phyloP scores from a whole-genome alignment of 2,113 vertebrate species.

The Cololabis saira region DNA sequence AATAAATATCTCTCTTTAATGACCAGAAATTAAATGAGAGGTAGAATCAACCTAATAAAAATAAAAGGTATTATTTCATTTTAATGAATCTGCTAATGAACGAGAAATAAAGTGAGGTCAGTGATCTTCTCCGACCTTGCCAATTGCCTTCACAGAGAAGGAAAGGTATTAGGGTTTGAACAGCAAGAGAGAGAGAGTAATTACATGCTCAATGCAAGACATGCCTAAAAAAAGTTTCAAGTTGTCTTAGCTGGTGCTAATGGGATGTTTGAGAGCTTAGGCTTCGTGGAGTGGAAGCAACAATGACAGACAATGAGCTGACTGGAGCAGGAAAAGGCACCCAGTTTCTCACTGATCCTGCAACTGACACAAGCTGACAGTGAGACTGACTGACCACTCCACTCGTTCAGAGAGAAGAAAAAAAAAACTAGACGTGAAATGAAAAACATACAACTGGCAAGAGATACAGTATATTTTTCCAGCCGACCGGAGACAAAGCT shows the following conservation, averaged over 20 bases:
- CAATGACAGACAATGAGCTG: slow-evolving; percentile 55
- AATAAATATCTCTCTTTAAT: no score
- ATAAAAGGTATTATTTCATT: slow-evolving; percentile 31
- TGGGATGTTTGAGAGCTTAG: slow-evolving; percentile 65
- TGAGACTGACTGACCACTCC: slow-evolving; percentile 26
- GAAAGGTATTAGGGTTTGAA: slow-evolving; percentile 52
- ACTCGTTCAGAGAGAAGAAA: slow-evolving; percentile 42
- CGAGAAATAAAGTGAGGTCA: slow-evolving; percentile 27
- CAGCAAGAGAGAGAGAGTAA: slow-evolving; percentile 55
- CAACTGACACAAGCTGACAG: slow-evolving; percentile 60
- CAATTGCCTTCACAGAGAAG: slow-evolving; percentile 42
- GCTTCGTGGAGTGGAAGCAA: slow-evolving; percentile 53
- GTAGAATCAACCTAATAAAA: neutral
- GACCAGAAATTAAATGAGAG: no score
- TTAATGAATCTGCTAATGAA: slow-evolving; percentile 50
- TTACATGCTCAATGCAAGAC: slow-evolving; percentile 65
- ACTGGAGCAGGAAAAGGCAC: slow-evolving; percentile 61
- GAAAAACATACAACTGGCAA: slow-evolving; percentile 14
- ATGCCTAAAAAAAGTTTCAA: slow-evolving; percentile 64
- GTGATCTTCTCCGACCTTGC: slow-evolving; percentile 59
- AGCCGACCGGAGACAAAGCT: neutral
- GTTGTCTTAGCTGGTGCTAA: slow-evolving; percentile 75
- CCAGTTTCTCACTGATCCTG: slow-evolving; percentile 37
- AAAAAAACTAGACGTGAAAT: slow-evolving; percentile 15
- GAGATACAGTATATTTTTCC: neutral